Percentiles rank a stretch among this genome's conserved stretches.
Conservation (phyloP, 2,113 vertebrate genomes). For the Lanius collurio region DNA sequence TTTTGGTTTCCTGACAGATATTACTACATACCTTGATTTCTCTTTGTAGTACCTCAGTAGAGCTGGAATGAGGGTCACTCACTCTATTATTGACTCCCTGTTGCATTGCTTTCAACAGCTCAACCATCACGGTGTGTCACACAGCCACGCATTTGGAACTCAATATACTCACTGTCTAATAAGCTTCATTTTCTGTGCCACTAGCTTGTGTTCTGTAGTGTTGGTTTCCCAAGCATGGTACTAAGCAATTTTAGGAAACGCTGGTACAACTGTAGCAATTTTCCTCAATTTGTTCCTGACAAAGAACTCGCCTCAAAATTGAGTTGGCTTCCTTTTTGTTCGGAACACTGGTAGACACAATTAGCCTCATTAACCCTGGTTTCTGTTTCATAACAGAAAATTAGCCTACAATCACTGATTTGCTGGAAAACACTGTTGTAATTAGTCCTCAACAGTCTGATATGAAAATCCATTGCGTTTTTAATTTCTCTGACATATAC, state of each 20-base stretch:
- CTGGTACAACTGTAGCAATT: constrained; percentile 77
- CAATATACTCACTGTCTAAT: not conserved
- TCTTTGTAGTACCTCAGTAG: not conserved
- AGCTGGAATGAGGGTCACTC: not conserved
- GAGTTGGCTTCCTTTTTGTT: constrained; percentile 77
- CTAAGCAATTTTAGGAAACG: constrained; percentile 64
- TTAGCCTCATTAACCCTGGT: constrained; percentile 83
- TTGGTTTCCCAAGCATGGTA: constrained; percentile 53
- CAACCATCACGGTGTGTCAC: not conserved
- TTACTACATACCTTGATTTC: not conserved
- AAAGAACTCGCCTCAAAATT: constrained; percentile 72
- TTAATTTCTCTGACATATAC: constrained; percentile 69
- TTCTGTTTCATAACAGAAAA: constrained; percentile 81
- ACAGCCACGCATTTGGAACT: not conserved
- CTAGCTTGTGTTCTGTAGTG: constrained; percentile 17
- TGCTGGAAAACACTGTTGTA: constrained; percentile 73
- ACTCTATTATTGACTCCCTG: not conserved
- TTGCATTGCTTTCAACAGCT: constrained; percentile 16
- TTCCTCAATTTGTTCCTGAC: constrained; percentile 77
- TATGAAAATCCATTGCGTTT: constrained; percentile 64
- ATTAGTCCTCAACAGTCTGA: constrained; percentile 76
- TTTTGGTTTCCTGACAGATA: not conserved
- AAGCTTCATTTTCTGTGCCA: constrained; percentile 54
- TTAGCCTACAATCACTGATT: constrained; percentile 78
- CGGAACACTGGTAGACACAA: constrained; percentile 77